Evolutionary conservation across 64 coral and sea anemone genomes (phyloP), one percentile per base, ranked within the genome.

Genomic region (Montipora capricornis): DNA sequence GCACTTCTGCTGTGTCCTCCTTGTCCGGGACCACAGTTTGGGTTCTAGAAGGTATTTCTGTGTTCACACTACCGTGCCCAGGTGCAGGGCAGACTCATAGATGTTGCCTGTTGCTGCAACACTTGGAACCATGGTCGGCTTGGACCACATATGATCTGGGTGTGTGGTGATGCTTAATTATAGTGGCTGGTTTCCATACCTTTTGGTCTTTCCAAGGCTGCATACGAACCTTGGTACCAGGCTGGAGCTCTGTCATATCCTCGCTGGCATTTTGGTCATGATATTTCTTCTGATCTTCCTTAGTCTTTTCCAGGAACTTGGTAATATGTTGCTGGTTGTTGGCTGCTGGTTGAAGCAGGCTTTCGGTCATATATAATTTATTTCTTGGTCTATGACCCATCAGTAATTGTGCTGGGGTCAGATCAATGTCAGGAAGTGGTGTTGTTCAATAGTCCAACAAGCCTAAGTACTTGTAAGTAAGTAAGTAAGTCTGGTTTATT

Each of bases 111-210:
- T 80, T 87, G 12, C 11, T 15, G 45, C 70, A 22, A n/a, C 75
- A 88, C 9, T 75, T 20, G 49, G 17, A 75, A 13, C 86, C 47
- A 7, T 88, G 37, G 14, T 88, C 86, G 14, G 48, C 46, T 24
- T 75, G 47, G 2, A 88, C 86, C 12, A 88, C 48, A 88, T 88
- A 88, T 4, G 86, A 75, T 58, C 70, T 88, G 74, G 86, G 59
- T 13, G 77, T 91, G 64, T 91, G 89, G 62, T 91, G 89, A 79
- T 79, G 76, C 15, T 20, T 80, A 7, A 91, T 29, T 20, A 81
- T 62, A 13, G 77, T 91, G 10, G 77, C 89, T 81, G 89, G 59
- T 52, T 81, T 80, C 77, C 58, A 91, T 11, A 1, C 26, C 73
- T 24, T 80, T 37, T 5, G 8, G 11, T 79, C 20, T 14, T 24